A percentile compares a stretch with the other conserved stretches of the same genome.
phyloP scores from a whole-genome alignment of 2,113 vertebrate species.

The Zingel zingel region DNA sequence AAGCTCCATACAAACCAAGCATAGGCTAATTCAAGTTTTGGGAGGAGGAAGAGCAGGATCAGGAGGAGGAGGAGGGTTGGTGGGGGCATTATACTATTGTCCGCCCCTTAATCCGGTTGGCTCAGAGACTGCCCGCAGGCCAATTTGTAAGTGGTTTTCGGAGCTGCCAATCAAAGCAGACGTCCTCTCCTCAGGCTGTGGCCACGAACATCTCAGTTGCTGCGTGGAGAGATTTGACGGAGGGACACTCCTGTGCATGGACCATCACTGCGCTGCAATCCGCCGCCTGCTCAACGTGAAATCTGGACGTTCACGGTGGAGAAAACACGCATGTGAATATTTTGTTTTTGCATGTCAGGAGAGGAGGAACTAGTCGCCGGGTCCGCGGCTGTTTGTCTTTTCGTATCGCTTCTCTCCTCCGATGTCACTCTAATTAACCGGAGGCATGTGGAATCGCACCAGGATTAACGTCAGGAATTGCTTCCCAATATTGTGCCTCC shows the following conservation, averaged over 20 bases:
- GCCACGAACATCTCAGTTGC: constrained; percentile 83
- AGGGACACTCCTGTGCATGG: constrained; percentile 80
- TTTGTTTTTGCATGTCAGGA: constrained; percentile 81
- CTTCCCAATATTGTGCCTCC: constrained; percentile 82
- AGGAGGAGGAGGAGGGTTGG: not conserved
- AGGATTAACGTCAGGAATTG: constrained; percentile 79
- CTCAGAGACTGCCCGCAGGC: constrained; percentile 73
- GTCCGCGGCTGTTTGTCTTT: constrained; percentile 81
- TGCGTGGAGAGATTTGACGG: constrained; percentile 85
- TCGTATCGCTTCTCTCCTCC: constrained; percentile 46
- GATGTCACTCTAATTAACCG: constrained; percentile 82
- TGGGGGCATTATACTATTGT: constrained; percentile 68
- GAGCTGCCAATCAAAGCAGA: constrained; percentile 83
- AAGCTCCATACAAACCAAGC: constrained; percentile 30
- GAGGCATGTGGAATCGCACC: constrained; percentile 87
- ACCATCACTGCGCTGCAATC: constrained; percentile 78
- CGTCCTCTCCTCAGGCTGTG: constrained; percentile 83
- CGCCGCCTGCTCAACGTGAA: constrained; percentile 59
- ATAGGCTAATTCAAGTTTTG: constrained; percentile 68
- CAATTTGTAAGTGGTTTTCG: constrained; percentile 78
- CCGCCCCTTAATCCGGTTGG: constrained; percentile 85
- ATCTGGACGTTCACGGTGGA: constrained; percentile 64
- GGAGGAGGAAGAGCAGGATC: not conserved
- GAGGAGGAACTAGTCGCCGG: constrained; percentile 81
- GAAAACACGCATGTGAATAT: constrained; percentile 68